Conservation (phyloP, 2,113 vertebrate genomes). For the Silurus meridionalis region DNA sequence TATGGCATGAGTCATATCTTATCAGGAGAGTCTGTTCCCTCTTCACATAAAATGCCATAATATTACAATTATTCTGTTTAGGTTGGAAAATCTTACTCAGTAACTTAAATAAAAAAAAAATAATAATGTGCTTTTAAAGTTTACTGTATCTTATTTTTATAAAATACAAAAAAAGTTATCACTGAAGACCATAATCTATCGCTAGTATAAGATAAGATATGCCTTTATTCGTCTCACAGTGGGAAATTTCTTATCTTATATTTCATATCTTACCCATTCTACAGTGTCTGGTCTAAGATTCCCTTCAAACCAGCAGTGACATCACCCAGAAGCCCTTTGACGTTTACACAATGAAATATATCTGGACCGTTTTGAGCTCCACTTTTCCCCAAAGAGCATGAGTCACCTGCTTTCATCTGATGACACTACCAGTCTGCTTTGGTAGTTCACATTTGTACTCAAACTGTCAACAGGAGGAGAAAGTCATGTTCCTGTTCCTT, state of each 20-base stretch:
- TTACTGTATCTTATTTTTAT: neutral
- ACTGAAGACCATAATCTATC: neutral
- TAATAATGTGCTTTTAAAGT: too few species aligned
- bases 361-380: neutral
- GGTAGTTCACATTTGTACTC: neutral
- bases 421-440: neutral
- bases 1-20: neutral
- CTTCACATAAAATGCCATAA: neutral
- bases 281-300: neutral
- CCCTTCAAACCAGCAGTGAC: neutral
- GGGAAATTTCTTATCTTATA: too few species aligned
- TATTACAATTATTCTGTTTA: neutral
- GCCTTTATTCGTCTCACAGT: too few species aligned
- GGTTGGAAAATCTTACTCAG: neutral
- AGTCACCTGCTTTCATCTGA: neutral
- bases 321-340: constrained; percentile 20
- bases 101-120: neutral
- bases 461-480: neutral
- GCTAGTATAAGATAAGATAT: too few species aligned
- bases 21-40: neutral
- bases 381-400: neutral
- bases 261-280: neutral
- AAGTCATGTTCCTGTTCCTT: neutral
- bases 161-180: neutral
- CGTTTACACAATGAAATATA: constrained; percentile 17